These are phyloP conservation scores for Smutsia temminckii DNA, from an alignment of 2,797 vertebrate species.

Conservation along the genomic window DNA sequence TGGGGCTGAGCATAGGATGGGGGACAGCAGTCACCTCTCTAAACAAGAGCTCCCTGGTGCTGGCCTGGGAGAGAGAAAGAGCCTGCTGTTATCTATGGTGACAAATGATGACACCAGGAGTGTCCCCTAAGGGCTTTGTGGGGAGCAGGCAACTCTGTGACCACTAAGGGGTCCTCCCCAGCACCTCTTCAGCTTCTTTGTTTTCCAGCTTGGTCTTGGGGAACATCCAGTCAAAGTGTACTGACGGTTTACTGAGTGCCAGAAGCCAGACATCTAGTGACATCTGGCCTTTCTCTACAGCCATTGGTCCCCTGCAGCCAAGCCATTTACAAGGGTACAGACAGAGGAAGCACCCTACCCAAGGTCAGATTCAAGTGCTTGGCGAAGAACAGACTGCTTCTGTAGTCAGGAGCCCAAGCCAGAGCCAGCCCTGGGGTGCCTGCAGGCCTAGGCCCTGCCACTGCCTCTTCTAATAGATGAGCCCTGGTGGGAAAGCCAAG, in stretches of 20 bases:
- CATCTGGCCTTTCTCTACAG: neutral
- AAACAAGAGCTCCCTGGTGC: neutral
- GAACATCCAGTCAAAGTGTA: neutral
- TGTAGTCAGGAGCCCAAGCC: too few species aligned
- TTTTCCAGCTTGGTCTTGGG: neutral
- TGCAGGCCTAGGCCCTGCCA: too few species aligned
- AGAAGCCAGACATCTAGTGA: neutral
- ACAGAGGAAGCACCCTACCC: neutral
- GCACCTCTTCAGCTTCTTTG: too few species aligned
- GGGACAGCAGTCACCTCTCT: neutral
- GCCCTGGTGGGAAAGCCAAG: too few species aligned
- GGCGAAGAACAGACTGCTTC: too few species aligned
- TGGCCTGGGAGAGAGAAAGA: neutral
- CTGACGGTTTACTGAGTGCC: neutral
- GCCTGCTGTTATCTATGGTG: too few species aligned
- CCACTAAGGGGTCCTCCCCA: neutral
- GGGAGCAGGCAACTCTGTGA: neutral
- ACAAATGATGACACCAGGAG: neutral
- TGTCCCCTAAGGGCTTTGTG: too few species aligned
- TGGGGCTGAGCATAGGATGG: neutral
- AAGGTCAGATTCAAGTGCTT: neutral
- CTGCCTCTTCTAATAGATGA: too few species aligned
- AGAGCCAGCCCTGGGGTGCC: too few species aligned
- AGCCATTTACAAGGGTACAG: neutral
- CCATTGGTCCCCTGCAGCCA: neutral